Conservation (phyloP, 1,140 invertebrate species). For the Zaprionus ornatus region DNA sequence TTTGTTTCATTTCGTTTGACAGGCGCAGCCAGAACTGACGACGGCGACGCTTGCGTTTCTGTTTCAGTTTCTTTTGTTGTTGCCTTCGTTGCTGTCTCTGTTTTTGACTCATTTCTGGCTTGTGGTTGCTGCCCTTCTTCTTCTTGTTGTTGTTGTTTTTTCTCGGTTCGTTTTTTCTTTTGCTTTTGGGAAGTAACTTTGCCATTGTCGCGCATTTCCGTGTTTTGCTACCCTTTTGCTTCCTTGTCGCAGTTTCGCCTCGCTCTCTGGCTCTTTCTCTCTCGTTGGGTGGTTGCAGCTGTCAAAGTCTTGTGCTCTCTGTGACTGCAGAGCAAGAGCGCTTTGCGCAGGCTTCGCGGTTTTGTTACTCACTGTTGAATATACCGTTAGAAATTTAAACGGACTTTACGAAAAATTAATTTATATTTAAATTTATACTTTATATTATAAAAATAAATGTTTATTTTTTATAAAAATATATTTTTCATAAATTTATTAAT, state of each 20-base stretch:
- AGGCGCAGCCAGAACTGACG: conserved; percentile 29
- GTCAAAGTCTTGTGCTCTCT: background rate
- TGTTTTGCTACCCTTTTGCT: conserved; percentile 77
- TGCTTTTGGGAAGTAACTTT: conserved; percentile 60
- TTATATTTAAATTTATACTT: background rate
- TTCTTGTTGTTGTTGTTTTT: conserved; percentile 17
- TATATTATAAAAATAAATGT: background rate
- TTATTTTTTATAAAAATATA: background rate
- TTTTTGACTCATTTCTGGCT: conserved; percentile 27
- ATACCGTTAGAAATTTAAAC: conserved; percentile 35
- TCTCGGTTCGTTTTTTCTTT: conserved; percentile 29
- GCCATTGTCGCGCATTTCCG: conserved; percentile 70
- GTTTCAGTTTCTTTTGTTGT: conserved; percentile 10
- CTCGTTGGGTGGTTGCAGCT: conserved; percentile 12
- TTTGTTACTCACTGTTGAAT: conserved; percentile 4
- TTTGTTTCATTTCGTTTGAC: conserved; percentile 64
- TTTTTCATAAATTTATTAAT: too few species aligned
- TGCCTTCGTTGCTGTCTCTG: conserved; percentile 40
- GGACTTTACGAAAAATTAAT: background rate
- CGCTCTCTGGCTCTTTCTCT: conserved; percentile 5
- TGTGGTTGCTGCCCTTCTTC: conserved; percentile 21
- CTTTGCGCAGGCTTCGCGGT: conserved; percentile 45
- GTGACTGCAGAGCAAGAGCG: background rate
- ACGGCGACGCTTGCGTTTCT: conserved; percentile 19
- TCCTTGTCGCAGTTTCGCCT: conserved; percentile 51